Base-by-base conservation (phyloP, 2,113 vertebrate genomes). In the Ageneiosus marmoratus region DNA sequence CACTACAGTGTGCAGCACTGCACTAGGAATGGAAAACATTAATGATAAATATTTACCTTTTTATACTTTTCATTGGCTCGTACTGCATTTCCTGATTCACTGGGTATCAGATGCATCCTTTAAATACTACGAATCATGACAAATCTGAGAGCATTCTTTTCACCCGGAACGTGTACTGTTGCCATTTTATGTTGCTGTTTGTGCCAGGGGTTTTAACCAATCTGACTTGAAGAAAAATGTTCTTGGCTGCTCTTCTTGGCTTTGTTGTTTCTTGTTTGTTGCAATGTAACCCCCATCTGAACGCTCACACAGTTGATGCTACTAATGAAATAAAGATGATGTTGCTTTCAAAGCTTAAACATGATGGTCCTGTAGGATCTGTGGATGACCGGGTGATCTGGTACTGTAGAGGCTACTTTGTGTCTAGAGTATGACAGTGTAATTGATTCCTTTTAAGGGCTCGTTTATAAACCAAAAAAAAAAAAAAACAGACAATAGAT, bases 321-420 rank as follows among this genome's bases (percentile, higher is more conserved):
- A 65, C 46, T 55, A 44, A 67, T 84, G 62, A 80, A 80, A 80
- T 67, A 80, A 67, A 65, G 13, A 81, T 53, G 60, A 58, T 29
- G 27, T 9, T 41, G 32, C 22, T 24, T 69, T 41, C 62, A 62
- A 62, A 29, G 27, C 58, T 5, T 62, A 62, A 62, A 62, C 5
- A 16, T 63, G 27, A 12, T 58, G 56, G 56, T 58, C 56, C 56
- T 58, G 56, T n/a, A 58, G 56, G 56, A 58, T 58, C 55, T 56
- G 55, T 55, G 53, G 53, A 55, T 55, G 53, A 22, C 20, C 2
- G 53, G 53, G 6, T 22, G 20, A 24, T 24, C 0, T 20, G 22
- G 20, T 9, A 20, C 56, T n/a, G 11, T 63, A 34, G 29, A 34
- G 62, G 62, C 16, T 29, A 65, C 13, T 29, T 62, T 32, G 12